Evolutionary conservation across 2,113 vertebrate species (phyloP), one percentile per base, ranked within the genome.

Genomic region (Myxocyprinus asiaticus): DNA sequence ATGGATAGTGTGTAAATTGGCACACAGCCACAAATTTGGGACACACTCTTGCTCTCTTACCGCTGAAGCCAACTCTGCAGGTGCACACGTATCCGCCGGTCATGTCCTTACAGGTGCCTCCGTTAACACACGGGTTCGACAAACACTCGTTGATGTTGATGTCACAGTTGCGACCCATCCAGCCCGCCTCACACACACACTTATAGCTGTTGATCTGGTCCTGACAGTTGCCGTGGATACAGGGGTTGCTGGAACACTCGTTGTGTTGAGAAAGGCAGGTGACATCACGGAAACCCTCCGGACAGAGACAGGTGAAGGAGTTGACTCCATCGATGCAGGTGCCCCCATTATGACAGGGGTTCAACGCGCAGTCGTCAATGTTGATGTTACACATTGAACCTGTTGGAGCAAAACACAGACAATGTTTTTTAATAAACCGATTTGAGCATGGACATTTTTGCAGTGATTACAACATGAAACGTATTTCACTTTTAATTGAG

Each of bases 81-180:
- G 93, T 94, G 85, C 98, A 99, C 64, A 96, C 89, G 15, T 97
- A 99, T 82, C 96, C 97, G 0, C 95, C 93, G 88, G 96, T 97
- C 96, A 99, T 97, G 88, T 98, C 98, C 81, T 92, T 95, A 88
- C 98, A 99, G 83, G 95, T 95, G 65, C 97, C 98, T 0, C 96
- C 96, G 0, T 99, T 98, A 90, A 94, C 94, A 0, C 98, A 99
- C 0, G 98, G 98, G 81, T 95, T 97, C 48, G 98, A 99, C 67
- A 80, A 94, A 3, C 97, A 99, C 86, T 98, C 97, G 0, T 98
- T 93, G 66, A 96, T 95, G 83, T 99, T 97, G 80, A 96, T 82
- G 85, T 97, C 95, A 0, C 97, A 99, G 90, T 96, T 96, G 0
- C 92, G 91, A 4, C 97, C 97, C 0, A 93, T 97, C 97, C 96